Percentiles rank a stretch among this genome's conserved stretches.
phyloP scores from a whole-genome alignment of 1,140 invertebrate species.

The Papilio helenus region DNA sequence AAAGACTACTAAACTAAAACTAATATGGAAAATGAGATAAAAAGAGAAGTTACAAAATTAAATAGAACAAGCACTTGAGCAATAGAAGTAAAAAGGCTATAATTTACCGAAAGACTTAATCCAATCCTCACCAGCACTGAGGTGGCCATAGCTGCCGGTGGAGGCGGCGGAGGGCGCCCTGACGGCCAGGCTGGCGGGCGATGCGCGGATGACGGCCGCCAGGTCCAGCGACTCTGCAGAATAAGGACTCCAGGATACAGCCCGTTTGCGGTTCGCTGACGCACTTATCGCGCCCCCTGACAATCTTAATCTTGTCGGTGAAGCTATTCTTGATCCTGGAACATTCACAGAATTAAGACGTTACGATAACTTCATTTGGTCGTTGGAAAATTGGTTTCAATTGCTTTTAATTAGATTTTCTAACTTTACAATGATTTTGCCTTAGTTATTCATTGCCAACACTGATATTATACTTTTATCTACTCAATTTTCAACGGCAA shows the following conservation, averaged over 20 bases:
- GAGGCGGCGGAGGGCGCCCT: slow-evolving; percentile 94
- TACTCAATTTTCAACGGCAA: too few relatives aligned
- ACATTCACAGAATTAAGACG: slow-evolving; percentile 39
- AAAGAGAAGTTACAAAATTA: background rate
- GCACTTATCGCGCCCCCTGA: slow-evolving; percentile 83
- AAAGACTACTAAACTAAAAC: background rate
- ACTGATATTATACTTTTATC: too few relatives aligned
- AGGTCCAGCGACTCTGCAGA: slow-evolving; percentile 97
- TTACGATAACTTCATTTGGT: background rate
- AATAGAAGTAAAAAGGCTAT: slow-evolving; percentile 21
- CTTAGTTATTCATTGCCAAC: too few relatives aligned
- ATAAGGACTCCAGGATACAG: slow-evolving; percentile 96
- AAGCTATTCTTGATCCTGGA: slow-evolving; percentile 88
- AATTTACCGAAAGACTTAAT: slow-evolving; percentile 40
- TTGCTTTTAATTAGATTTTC: background rate
- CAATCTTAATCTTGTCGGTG: slow-evolving; percentile 83
- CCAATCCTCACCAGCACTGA: slow-evolving; percentile 89
- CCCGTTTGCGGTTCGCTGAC: slow-evolving; percentile 93
- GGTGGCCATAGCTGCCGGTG: slow-evolving; percentile 96
- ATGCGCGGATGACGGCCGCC: slow-evolving; percentile 97
- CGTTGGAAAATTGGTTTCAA: too few relatives aligned
- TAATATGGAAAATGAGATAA: background rate
- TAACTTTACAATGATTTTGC: background rate
- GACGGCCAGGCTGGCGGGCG: slow-evolving; percentile 96
- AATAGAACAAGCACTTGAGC: slow-evolving; percentile 1